These are phyloP conservation scores for Trilocha varians DNA, from an alignment of 2,888 invertebrate genomes.

Conservation along the genomic window DNA sequence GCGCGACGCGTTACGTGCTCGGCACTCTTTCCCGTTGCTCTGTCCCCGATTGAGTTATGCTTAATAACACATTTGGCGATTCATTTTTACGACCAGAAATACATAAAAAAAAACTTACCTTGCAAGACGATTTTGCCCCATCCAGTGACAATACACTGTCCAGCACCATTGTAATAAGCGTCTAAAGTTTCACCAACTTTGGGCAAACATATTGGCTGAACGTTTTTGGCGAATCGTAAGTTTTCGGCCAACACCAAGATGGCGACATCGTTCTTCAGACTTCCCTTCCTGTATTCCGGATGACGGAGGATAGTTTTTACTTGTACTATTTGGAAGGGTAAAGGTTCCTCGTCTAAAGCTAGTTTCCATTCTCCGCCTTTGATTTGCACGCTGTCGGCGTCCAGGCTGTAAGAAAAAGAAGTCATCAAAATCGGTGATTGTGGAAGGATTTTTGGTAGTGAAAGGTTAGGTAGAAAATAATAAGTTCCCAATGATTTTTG, in stretches of 20 bases:
- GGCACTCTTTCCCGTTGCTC: too few relatives aligned
- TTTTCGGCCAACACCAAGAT: slow-evolving; percentile 78
- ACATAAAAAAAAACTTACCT: slow-evolving; percentile 66
- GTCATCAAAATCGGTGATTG: neutral
- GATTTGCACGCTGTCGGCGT: slow-evolving; percentile 78
- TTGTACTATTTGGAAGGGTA: slow-evolving; percentile 83
- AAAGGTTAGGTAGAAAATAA: too few relatives aligned
- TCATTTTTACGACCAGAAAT: neutral
- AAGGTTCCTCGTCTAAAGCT: slow-evolving; percentile 84
- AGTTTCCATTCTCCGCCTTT: slow-evolving; percentile 90
- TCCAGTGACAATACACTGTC: slow-evolving; percentile 83
- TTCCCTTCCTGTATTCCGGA: slow-evolving; percentile 77
- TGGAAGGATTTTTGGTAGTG: too few relatives aligned
- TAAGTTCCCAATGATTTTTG: too few relatives aligned
- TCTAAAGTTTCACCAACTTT: slow-evolving; percentile 58
- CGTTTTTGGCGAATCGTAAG: slow-evolving; percentile 77
- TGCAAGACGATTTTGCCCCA: slow-evolving; percentile 87
- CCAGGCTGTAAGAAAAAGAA: slow-evolving; percentile 55
- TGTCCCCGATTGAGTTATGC: slow-evolving; percentile 1
- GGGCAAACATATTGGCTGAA: slow-evolving; percentile 82
- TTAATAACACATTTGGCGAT: too few relatives aligned
- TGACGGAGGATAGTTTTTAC: slow-evolving; percentile 80
- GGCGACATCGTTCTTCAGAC: slow-evolving; percentile 79
- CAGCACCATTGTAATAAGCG: slow-evolving; percentile 71
- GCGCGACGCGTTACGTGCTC: too few relatives aligned